A percentile compares a stretch with the other conserved stretches of the same genome.
Conservation (phyloP, 2,888 invertebrate genomes). For the Slavum lentiscoides region DNA sequence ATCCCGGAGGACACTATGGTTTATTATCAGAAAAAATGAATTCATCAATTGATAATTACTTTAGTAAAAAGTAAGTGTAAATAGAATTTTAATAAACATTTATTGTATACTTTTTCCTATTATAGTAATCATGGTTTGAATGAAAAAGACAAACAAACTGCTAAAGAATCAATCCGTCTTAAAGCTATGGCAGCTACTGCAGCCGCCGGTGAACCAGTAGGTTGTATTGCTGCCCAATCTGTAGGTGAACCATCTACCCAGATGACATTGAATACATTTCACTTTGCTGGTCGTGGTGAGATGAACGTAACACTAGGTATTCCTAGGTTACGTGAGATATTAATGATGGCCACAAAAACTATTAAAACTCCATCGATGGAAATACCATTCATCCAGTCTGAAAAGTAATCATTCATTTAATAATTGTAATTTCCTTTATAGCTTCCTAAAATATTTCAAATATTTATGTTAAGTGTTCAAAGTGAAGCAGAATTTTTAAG, state of each 20-base stretch:
- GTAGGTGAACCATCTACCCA: constrained; percentile 99
- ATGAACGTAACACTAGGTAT: constrained; percentile 99
- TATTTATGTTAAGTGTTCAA: constrained; percentile 60
- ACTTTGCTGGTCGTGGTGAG: constrained; percentile 99
- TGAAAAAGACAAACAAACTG: constrained; percentile 20
- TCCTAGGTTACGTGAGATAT: constrained; percentile 91
- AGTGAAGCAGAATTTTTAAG: constrained; percentile 71
- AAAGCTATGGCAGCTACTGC: constrained; percentile 62
- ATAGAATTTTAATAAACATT: not conserved
- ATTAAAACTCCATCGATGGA: constrained; percentile 97
- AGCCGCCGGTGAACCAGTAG: constrained; percentile 85
- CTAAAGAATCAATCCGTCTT: constrained; percentile 58
- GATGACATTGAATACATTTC: constrained; percentile 99
- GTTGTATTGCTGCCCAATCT: constrained; percentile 93
- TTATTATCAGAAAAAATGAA: constrained; percentile 82
- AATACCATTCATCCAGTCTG: constrained; percentile 72
- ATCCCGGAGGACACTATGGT: constrained; percentile 79
- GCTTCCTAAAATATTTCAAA: not conserved
- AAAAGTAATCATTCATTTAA: constrained; percentile 47
- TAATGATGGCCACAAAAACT: constrained; percentile 92
- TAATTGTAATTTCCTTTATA: not conserved
- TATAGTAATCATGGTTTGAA: constrained; percentile 33
- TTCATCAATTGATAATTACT: constrained; percentile 67
- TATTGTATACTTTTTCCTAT: not conserved
- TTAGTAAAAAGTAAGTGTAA: constrained; percentile 61